Evolutionary conservation across 2,888 invertebrate species (phyloP), one percentile per base, ranked within the genome.

Genomic region (Lochmaea crataegi): DNA sequence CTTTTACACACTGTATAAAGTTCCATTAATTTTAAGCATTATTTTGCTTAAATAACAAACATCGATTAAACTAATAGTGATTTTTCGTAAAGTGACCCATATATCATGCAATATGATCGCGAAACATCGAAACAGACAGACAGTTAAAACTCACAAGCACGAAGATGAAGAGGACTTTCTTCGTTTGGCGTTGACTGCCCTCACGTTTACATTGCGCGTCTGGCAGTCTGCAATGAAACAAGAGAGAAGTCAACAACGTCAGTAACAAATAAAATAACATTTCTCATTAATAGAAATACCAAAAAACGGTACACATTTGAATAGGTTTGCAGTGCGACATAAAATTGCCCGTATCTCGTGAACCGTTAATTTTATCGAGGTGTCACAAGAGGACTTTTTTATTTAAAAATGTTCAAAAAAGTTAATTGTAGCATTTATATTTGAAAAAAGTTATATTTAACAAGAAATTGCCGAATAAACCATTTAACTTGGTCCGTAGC

Each of bases 211-310:
- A 91, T 91, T 91, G 90, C 91, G 91, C 91, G 90, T 91, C 90
- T 91, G 91, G 90, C 90, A 91, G 91, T 92, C 92, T 92, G 91
- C 90, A 92, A 92, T 91, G 90, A 90, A 91, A 91, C 90, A 91
- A 90, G 87, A 87, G 88, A 88, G 88, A 86, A 88, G 88, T 88
- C 88, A 88, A 87, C 86, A 87, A 84, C 71, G 61, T 74, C 71
- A 71, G 64, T 71, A 71, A 71, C n/a, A 32, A 42, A 73, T 48
- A 58, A 65, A 41, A 60, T 22, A 38, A 63, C 56, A 70, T 64
- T 64, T 68, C 48, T 63, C 61, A 63, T 42, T 41, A 42, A 16
- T 16, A 16, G 32, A 41, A 41, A 41, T 22, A 61, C 41, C 6
- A 61, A 61, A 41, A 61, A 14, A 61, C 41, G 14, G 51, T 7